phyloP scores from a whole-genome alignment of 37 sponge, comb jelly and placozoan species.

The Hexactinellida sp. region DNA sequence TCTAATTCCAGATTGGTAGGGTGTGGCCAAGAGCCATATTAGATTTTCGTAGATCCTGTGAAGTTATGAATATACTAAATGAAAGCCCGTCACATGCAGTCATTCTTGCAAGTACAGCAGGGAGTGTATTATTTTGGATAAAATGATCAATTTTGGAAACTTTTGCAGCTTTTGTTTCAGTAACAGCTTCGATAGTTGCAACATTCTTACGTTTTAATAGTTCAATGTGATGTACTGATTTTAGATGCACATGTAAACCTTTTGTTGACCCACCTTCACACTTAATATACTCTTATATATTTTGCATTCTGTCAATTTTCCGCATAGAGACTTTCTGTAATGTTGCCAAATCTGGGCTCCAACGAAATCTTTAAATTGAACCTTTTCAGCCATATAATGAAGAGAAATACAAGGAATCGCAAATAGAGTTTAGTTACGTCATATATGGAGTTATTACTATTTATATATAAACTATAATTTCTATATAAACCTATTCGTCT shows the following conservation, averaged over 20 bases:
- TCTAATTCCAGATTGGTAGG: neutral
- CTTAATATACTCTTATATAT: neutral
- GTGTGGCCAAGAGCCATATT: neutral
- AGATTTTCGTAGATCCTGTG: neutral
- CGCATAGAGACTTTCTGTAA: neutral
- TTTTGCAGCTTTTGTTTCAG: neutral
- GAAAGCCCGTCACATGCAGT: neutral
- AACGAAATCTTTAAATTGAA: conserved; percentile 4
- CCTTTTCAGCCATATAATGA: neutral
- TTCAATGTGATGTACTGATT: conserved; percentile 9
- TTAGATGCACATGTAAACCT: neutral
- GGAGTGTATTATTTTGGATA: neutral
- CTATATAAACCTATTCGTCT: neutral
- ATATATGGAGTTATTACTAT: neutral
- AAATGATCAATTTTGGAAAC: neutral
- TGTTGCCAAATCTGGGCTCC: neutral
- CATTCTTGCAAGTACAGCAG: neutral
- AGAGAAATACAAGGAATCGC: neutral
- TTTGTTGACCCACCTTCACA: neutral
- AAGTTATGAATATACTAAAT: neutral
- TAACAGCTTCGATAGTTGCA: neutral
- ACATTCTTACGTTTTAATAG: conserved; percentile 5
- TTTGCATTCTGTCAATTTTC: neutral
- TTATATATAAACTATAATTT: too few relatives aligned
- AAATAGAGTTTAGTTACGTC: neutral